Evolutionary conservation across 2,113 vertebrate species (phyloP), one percentile per base, ranked within the genome.

Genomic region (Ivindomyrus marchei): DNA sequence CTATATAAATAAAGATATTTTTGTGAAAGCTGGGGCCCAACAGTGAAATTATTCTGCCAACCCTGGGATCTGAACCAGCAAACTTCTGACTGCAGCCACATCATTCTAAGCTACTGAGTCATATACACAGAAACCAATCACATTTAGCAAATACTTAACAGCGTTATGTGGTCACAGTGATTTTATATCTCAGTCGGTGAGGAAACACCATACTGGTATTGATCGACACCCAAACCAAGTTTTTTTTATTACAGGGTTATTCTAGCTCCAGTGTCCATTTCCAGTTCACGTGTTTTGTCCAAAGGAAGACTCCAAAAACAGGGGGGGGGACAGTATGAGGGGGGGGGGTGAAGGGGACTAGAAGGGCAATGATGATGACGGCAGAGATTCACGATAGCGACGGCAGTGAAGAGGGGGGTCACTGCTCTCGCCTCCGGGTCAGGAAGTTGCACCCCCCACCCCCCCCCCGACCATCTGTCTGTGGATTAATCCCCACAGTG

Each of bases 401-500:
- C 24, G 31, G 66, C 45, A 58, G 58, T 90, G 49, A 77, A 47
- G 89, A 13, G 46, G 19, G 46, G 89, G 88, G 11, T 66, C 15
- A 31, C 89, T 80, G 88, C 90, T 91, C 85, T 85, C 89, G 89
- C 91, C 58, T 92, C 56, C 90, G 89, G 94, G 93, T 94, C 90
- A 95, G 95, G 95, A 96, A 96, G 94, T 96, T 94, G 94, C 42
- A 92, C 91, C 80, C 91, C 74, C 13, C 70, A 15, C 24, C 24
- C 94, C 90, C 58, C 94, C 90, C 94, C 91, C 92, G 88, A 93
- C 96, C 96, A 96, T 96, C 96, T 96, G 96, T 96, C 94, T 83
- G 80, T 94, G 95, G 94, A 94, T 94, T 96, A 96, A 96, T 96
- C 95, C 95, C 95, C 92, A 92, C 93, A 95, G 94, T 92, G 94